These are phyloP conservation scores for Coptotermes formosanus DNA, from an alignment of 1,140 invertebrate genomes.

Conservation along the genomic window DNA sequence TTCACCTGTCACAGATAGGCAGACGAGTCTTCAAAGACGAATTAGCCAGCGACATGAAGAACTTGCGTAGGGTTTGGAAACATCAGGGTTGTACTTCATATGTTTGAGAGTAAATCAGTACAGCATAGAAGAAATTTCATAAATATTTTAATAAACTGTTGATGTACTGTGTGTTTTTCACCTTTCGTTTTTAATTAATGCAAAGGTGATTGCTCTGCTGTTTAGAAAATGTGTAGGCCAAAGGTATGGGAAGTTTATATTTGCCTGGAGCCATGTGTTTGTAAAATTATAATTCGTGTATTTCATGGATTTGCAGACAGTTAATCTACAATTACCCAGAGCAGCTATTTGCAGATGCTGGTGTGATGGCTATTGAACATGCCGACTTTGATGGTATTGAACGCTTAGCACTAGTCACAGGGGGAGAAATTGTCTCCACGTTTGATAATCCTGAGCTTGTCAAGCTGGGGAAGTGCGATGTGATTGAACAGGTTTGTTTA, in stretches of 20 bases:
- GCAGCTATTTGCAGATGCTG: constrained; percentile 97
- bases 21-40: no score
- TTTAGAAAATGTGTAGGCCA: neutral
- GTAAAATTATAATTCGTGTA: neutral
- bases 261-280: neutral
- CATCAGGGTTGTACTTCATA: no score
- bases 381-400: constrained; percentile 99
- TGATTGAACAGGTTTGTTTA: constrained; percentile 85
- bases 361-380: constrained; percentile 99
- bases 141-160: no score
- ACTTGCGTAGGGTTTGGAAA: no score
- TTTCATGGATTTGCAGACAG: constrained; percentile 62
- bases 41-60: no score
- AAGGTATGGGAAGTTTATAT: neutral
- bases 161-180: no score
- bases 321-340: constrained; percentile 99
- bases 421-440: constrained; percentile 98
- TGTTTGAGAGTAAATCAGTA: no score
- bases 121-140: no score
- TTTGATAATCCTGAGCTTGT: constrained; percentile 92
- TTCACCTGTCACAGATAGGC: no score
- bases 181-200: no score
- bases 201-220: no score
- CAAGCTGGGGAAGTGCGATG: constrained; percentile 89
- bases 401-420: constrained; percentile 92